phyloP scores from a whole-genome alignment of 53 echinoderm and acorn worm species.

The Luidia sarsii region DNA sequence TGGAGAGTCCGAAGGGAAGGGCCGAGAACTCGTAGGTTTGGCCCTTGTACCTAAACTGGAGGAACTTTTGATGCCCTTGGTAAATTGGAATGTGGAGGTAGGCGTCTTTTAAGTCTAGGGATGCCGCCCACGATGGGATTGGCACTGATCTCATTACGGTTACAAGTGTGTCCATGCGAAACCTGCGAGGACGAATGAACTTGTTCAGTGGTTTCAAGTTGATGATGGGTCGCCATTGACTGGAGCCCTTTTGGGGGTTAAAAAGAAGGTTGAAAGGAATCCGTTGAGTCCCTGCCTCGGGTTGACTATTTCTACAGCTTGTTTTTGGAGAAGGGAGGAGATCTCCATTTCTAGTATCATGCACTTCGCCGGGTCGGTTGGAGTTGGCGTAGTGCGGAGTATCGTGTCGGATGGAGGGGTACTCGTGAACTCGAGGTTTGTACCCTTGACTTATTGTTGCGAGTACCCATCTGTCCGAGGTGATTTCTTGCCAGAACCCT shows the following conservation, averaged over 20 bases:
- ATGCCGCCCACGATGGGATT: constrained; percentile 12
- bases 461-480: too few species aligned
- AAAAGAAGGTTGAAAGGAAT: not conserved
- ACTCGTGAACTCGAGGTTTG: constrained; percentile 4
- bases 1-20: constrained; percentile 2
- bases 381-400: not conserved
- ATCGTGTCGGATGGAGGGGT: not conserved
- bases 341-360: not conserved
- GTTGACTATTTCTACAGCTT: not conserved
- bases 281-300: not conserved
- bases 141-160: not conserved
- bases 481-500: not conserved
- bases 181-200: not conserved
- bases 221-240: constrained; percentile 18
- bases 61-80: too few species aligned
- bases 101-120: not conserved
- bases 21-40: too few species aligned
- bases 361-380: not conserved
- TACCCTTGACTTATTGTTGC: constrained; percentile 4
- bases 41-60: too few species aligned
- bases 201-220: constrained; percentile 25
- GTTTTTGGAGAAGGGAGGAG: not conserved
- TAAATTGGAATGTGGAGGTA: constrained; percentile 35
- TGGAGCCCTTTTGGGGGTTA: constrained; percentile 6
- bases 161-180: constrained; percentile 40